Evolutionary conservation across 2,797 vertebrate species (phyloP).

Genomic region (Bradypodion pumilum): DNA sequence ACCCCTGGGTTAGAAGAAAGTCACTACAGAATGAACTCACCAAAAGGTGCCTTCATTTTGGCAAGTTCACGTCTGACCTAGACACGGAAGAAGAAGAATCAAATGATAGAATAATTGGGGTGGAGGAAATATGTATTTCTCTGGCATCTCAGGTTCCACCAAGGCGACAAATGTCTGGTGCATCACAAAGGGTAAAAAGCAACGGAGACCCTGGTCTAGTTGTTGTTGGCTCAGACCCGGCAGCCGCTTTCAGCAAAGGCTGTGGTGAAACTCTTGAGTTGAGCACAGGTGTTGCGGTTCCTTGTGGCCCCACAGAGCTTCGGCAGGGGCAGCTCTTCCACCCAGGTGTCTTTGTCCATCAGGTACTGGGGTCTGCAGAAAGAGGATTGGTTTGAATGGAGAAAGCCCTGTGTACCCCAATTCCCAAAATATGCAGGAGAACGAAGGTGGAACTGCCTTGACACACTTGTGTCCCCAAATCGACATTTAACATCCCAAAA

Average conservation of each 20-base stretch:
- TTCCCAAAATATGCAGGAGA: not conserved
- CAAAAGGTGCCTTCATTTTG: too few species aligned
- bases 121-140: not conserved
- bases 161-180: too few species aligned
- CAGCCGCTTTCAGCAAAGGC: conserved; percentile 6
- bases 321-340: conserved; percentile 15
- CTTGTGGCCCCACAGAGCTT: conserved; percentile 18
- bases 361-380: conserved; percentile 39
- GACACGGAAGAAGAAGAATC: too few species aligned
- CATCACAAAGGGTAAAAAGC: too few species aligned
- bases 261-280: conserved; percentile 11
- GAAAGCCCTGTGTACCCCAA: not conserved
- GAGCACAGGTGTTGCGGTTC: conserved; percentile 28
- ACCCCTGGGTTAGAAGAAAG: too few species aligned
- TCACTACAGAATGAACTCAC: too few species aligned
- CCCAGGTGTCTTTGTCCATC: conserved; percentile 44
- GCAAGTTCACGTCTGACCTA: too few species aligned
- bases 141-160: not conserved
- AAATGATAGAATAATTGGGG: not conserved
- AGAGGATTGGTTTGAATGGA: not conserved
- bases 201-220: too few species aligned
- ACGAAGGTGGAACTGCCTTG: not conserved
- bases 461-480: not conserved
- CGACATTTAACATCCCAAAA: not conserved
- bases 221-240: not conserved